These are phyloP conservation scores for Drosophila serrata DNA, from an alignment of 1,140 invertebrate genomes.

Conservation along the genomic window DNA sequence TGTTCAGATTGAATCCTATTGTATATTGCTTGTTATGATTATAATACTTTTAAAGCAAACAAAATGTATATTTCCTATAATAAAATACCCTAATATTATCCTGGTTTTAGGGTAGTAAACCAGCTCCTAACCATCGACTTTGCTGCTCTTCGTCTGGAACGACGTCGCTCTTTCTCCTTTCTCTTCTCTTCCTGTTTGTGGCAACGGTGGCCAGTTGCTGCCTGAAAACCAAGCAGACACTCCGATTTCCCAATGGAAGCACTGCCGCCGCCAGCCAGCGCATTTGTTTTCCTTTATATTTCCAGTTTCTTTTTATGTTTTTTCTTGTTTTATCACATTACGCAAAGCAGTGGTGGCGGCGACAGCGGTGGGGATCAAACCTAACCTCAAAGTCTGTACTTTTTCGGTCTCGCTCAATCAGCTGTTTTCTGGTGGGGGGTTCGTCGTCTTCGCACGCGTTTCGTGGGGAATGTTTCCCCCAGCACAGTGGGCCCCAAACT, in stretches of 20 bases:
- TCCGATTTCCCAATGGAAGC: conserved; percentile 38
- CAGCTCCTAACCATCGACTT: conserved; percentile 27
- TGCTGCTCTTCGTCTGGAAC: conserved; percentile 12
- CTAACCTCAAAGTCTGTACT: conserved; percentile 60
- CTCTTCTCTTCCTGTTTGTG: conserved; percentile 3
- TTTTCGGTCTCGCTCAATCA: background rate
- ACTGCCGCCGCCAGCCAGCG: conserved; percentile 40
- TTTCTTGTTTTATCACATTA: conserved; percentile 52
- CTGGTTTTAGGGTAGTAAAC: no score
- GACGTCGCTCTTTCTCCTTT: conserved; percentile 2
- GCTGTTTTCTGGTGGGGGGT: conserved; percentile 42
- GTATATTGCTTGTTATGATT: no score
- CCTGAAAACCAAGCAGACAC: conserved; percentile 30
- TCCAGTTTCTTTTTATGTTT: background rate
- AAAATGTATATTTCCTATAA: background rate
- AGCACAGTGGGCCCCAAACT: conserved; percentile 22
- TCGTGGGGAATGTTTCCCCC: conserved; percentile 46
- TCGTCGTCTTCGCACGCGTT: conserved; percentile 30
- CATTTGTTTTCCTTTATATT: conserved; percentile 37
- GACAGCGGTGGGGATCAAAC: conserved; percentile 2
- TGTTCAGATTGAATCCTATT: no score
- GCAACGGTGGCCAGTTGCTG: conserved; percentile 10
- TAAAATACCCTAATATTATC: no score
- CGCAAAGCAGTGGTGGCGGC: conserved; percentile 51
- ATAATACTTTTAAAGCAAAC: background rate